These are phyloP conservation scores for Spinus olivaceus DNA, from an alignment of 2,797 vertebrate species.

Conservation along the genomic window DNA sequence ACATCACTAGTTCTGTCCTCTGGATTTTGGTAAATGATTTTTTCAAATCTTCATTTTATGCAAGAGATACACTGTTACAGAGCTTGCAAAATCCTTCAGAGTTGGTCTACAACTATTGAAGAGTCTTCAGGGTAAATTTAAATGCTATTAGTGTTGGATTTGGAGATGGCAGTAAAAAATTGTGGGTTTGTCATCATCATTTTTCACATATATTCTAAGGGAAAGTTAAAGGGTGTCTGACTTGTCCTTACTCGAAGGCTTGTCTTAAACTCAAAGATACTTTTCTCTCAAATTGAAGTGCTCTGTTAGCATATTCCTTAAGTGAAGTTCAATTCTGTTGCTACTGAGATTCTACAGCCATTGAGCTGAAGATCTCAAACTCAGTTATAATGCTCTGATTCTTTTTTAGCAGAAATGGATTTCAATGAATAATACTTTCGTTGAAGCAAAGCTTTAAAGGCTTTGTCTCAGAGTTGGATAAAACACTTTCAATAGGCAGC, in stretches of 20 bases:
- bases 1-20: rapidly evolving
- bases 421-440: not conserved
- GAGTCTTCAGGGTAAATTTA: not conserved
- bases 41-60: not conserved
- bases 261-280: not conserved
- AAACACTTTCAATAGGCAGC: not conserved
- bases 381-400: not conserved
- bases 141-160: not conserved
- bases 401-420: not conserved
- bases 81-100: not conserved
- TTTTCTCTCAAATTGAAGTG: not conserved
- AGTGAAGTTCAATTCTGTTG: not conserved
- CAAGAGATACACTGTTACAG: not conserved
- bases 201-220: not conserved
- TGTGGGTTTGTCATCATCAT: not conserved
- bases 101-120: not conserved
- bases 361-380: not conserved
- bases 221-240: not conserved
- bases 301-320: not conserved
- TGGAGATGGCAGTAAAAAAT: not conserved
- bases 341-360: not conserved
- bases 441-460: not conserved
- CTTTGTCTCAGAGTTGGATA: not conserved
- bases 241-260: not conserved
- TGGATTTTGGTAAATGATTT: not conserved